These are phyloP conservation scores for Pseudochromis fuscus DNA, from an alignment of 2,797 vertebrate genomes.

Conservation along the genomic window DNA sequence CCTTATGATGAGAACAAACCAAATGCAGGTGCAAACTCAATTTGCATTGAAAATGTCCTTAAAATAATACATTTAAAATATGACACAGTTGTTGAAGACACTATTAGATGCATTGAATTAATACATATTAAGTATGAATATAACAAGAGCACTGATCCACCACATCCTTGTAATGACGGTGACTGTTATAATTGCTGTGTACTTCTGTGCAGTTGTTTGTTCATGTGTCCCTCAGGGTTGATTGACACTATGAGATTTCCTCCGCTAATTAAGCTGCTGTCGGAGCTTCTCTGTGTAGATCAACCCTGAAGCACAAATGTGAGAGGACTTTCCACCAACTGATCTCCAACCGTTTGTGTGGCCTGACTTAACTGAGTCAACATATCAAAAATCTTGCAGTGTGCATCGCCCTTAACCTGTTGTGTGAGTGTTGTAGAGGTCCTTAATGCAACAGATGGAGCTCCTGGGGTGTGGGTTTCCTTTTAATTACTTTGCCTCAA, in stretches of 20 bases:
- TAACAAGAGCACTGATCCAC: not conserved
- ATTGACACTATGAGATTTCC: conserved; percentile 37
- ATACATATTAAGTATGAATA: not conserved
- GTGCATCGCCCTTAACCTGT: conserved; percentile 43
- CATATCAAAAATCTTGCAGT: conserved; percentile 39
- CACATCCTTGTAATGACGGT: not conserved
- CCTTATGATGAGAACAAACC: too few species aligned
- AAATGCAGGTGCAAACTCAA: too few species aligned
- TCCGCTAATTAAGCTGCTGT: conserved; percentile 46
- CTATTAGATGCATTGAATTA: too few species aligned
- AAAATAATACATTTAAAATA: too few species aligned
- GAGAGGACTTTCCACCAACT: not conserved
- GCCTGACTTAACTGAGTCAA: conserved; percentile 42
- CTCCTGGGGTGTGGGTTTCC: conserved; percentile 60
- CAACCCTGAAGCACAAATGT: conserved; percentile 16
- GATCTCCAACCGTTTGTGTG: conserved; percentile 10
- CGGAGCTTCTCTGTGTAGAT: conserved; percentile 28
- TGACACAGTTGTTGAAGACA: too few species aligned
- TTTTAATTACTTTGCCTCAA: conserved; percentile 75
- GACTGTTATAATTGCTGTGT: not conserved
- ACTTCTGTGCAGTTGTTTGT: conserved; percentile 9
- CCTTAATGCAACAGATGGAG: conserved; percentile 60
- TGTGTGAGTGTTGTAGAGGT: conserved; percentile 36
- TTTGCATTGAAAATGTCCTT: too few species aligned
- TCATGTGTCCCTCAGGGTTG: conserved; percentile 31